phyloP scores from a whole-genome alignment of 1,140 invertebrate genomes.

The Microplitis demolitor region DNA sequence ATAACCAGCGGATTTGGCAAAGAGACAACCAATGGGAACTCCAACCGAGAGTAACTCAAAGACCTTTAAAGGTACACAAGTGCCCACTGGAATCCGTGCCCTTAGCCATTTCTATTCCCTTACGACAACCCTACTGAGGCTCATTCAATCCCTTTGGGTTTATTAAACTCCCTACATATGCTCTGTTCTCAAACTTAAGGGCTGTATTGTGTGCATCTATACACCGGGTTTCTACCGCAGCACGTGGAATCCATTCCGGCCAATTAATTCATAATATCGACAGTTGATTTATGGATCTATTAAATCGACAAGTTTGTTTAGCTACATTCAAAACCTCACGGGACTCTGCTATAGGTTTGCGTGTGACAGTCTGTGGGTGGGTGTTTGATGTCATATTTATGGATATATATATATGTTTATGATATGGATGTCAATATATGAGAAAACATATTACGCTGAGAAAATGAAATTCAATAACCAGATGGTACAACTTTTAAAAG shows the following conservation, averaged over 20 bases:
- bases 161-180: too few species aligned
- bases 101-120: too few species aligned
- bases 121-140: too few species aligned
- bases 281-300: not conserved
- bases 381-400: not conserved
- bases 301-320: not conserved
- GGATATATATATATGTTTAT: not conserved
- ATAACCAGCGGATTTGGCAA: not conserved
- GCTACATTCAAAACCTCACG: not conserved
- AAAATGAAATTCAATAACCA: slow-evolving; percentile 7
- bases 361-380: too few species aligned
- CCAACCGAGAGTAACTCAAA: too few species aligned
- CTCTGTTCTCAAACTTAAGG: too few species aligned
- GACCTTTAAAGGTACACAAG: not conserved
- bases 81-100: not conserved
- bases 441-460: not conserved
- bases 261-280: not conserved
- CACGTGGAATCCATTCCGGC: too few species aligned
- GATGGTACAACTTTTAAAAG: not conserved
- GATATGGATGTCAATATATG: not conserved
- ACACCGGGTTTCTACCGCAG: too few species aligned
- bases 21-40: not conserved
- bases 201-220: too few species aligned
- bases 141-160: too few species aligned
- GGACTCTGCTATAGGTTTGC: too few species aligned